A percentile compares a stretch with the other conserved stretches of the same genome.
Evolutionary conservation across 1,140 invertebrate genomes (phyloP).

Genomic region (Drosophila novamexicana): DNA sequence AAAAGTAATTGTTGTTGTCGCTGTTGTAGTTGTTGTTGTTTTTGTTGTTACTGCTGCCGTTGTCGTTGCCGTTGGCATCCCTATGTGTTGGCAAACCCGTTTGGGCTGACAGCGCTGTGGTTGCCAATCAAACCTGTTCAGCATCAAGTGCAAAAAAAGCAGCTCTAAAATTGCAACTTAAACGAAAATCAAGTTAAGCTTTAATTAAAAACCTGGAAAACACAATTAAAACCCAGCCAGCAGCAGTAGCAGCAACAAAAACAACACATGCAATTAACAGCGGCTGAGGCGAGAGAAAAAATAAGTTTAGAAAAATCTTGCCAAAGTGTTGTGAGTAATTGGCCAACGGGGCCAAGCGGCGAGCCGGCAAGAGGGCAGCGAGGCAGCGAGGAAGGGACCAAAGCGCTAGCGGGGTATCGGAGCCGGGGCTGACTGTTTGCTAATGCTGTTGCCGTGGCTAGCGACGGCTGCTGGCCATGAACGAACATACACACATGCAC

Average conservation of each 20-base stretch:
- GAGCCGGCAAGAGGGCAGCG: background rate
- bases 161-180: constrained; percentile 76
- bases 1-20: constrained; percentile 46
- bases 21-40: constrained; percentile 3
- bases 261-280: constrained; percentile 69
- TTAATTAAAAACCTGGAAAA: constrained; percentile 83
- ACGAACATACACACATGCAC: constrained; percentile 2
- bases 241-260: constrained; percentile 20
- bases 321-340: constrained; percentile 73
- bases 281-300: constrained; percentile 32
- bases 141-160: constrained; percentile 71
- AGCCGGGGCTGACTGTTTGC: constrained; percentile 4
- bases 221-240: constrained; percentile 71
- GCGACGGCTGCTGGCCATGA: constrained; percentile 45
- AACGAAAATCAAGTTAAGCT: constrained; percentile 82
- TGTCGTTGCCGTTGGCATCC: constrained; percentile 52
- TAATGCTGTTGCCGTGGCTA: constrained; percentile 18
- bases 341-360: constrained; percentile 32
- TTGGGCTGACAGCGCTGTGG: constrained; percentile 50
- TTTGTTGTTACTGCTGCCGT: background rate
- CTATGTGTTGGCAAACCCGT: constrained; percentile 73
- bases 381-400: constrained; percentile 20
- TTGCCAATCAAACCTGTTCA: constrained; percentile 76
- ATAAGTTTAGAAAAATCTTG: constrained; percentile 76
- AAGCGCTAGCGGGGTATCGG: constrained; percentile 11